Conservation (phyloP, 2,888 invertebrate species). For the Drosophila putrida region DNA sequence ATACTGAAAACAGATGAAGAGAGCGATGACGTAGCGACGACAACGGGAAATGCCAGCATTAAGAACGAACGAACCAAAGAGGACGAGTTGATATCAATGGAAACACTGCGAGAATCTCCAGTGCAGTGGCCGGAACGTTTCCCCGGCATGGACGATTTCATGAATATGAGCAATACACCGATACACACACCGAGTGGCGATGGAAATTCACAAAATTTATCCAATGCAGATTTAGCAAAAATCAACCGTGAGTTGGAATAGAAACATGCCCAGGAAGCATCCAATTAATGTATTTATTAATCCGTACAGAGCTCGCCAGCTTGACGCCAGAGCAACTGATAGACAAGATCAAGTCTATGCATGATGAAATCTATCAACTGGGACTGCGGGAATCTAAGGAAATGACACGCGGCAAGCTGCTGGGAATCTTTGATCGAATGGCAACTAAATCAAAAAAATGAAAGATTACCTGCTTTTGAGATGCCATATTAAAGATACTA, state of each 20-base stretch:
- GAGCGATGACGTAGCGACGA: background rate
- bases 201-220: conserved; percentile 89
- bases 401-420: conserved; percentile 97
- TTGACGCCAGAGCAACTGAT: conserved; percentile 93
- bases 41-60: background rate
- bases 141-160: conserved; percentile 95
- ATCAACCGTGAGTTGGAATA: conserved; percentile 90
- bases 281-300: background rate
- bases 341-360: conserved; percentile 96
- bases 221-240: conserved; percentile 90
- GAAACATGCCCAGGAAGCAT: background rate
- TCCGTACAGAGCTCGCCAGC: conserved; percentile 88
- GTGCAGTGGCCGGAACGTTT: conserved; percentile 98
- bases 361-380: conserved; percentile 97
- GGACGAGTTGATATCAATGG: conserved; percentile 93
- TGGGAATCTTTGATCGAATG: conserved; percentile 90
- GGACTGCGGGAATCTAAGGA: conserved; percentile 98
- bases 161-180: conserved; percentile 88
- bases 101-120: conserved; percentile 96
- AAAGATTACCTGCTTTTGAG: background rate
- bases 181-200: conserved; percentile 87
- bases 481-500: conserved; percentile 34
- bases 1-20: conserved; percentile 54
- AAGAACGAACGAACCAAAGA: conserved; percentile 53
- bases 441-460: conserved; percentile 31